Base-by-base conservation (phyloP, 2,888 invertebrate genomes). In the Morpho deidamia region DNA sequence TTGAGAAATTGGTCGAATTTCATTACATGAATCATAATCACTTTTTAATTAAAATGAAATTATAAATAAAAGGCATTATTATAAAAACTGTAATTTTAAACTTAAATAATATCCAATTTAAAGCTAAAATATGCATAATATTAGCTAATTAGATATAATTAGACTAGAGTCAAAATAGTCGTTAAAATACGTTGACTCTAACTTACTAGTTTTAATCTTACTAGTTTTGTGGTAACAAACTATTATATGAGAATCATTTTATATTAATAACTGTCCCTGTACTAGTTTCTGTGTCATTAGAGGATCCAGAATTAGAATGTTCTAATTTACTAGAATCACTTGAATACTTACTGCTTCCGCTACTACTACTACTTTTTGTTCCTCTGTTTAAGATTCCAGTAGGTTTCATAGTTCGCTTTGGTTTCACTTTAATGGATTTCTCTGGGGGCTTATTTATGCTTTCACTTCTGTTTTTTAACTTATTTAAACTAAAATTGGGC, bases 231-330 rank as follows among this genome's bases (percentile, higher is more conserved):
- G 23, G 23, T 23, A 23, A 23, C 5, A 23, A 1, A 23, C 23
- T 23, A 23, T 23, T 1, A 3, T 23, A 23, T 23, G 23, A 23
- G 23, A 23, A 7, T 57, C 23, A 51, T 32, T 78, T 64, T 11
- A 79, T 45, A 57, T 81, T 78, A 3, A 85, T 85, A 0, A 90
- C 90, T 35, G 90, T 90, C 0, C 85, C 90, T 8, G 89, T 90
- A 70, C 90, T 90, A 7, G 83, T 76, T 74, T 88, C 90, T 39
- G 90, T 90, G 56, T 90, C 90, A 67, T 91, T 91, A 1, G 92
- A 90, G 8, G 90, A 92, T 58, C 92, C 92, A 8, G 92, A 92
- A 71, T 90, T 91, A 8, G 92, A 91, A 76, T 90, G 84, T 69
- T 90, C 88, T 62, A 83, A 71, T 63, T 78, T 79, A 55, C 67